A percentile compares a stretch with the other conserved stretches of the same genome.
These are phyloP conservation scores for Platypus cylindrus DNA, from an alignment of 2,888 invertebrate genomes.

Conservation along the genomic window DNA sequence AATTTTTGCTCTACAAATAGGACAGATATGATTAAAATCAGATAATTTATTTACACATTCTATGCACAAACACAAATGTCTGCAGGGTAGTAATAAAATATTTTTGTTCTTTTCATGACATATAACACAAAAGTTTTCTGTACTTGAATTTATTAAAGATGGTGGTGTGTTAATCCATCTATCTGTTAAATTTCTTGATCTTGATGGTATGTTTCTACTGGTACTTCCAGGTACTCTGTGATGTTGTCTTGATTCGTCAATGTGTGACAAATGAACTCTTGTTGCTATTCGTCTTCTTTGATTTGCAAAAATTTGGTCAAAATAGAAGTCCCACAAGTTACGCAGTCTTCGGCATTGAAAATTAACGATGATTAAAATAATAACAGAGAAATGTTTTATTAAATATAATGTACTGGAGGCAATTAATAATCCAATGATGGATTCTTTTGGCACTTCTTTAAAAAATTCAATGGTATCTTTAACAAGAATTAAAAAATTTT, in stretches of 20 bases:
- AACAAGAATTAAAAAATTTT: constrained; percentile 8
- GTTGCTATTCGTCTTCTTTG: background rate
- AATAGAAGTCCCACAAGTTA: background rate
- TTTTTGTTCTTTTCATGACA: constrained; percentile 44
- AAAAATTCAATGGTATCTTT: constrained; percentile 19
- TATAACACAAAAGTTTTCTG: constrained; percentile 40
- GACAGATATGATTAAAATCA: constrained; percentile 39
- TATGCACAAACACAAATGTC: constrained; percentile 43
- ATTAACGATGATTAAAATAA: constrained; percentile 16
- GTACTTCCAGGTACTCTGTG: too few relatives aligned
- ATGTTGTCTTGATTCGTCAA: too few relatives aligned
- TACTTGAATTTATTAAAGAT: too few relatives aligned
- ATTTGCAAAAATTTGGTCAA: background rate
- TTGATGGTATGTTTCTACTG: too few relatives aligned
- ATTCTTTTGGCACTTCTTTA: constrained; percentile 27
- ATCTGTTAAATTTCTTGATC: background rate
- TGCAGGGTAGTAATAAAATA: constrained; percentile 42
- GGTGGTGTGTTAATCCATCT: too few relatives aligned
- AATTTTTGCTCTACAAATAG: constrained; percentile 43
- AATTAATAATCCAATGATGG: constrained; percentile 22
- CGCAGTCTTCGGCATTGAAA: constrained; percentile 8
- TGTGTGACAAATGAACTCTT: constrained; percentile 1
- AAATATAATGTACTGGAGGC: constrained; percentile 23
- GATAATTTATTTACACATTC: constrained; percentile 40
- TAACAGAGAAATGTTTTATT: constrained; percentile 23